Conservation (phyloP, 2,888 invertebrate genomes). For the Pseudoips prasinana region DNA sequence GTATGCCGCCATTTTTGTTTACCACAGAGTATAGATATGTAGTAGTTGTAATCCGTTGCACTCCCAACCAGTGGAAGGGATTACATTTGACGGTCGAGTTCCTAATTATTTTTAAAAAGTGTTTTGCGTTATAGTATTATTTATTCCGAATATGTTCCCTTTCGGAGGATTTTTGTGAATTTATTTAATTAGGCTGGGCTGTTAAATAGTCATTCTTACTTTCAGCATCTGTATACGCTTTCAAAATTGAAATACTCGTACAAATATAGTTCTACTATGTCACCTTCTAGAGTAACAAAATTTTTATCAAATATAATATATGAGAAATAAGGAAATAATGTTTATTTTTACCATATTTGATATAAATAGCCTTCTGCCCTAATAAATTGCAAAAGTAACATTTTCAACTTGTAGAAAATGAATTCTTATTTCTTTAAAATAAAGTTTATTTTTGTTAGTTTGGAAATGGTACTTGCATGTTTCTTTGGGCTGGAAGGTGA, state of each 20-base stretch:
- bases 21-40: slow-evolving; percentile 8
- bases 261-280: slow-evolving; percentile 63
- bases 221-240: slow-evolving; percentile 8
- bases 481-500: too few relatives aligned
- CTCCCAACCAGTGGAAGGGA: slow-evolving; percentile 53
- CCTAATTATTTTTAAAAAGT: slow-evolving; percentile 38
- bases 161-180: too few relatives aligned
- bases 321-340: slow-evolving; percentile 37
- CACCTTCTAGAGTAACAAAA: slow-evolving; percentile 64
- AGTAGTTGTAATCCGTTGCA: slow-evolving; percentile 39
- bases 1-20: neutral
- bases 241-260: slow-evolving; percentile 42
- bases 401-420: too few relatives aligned
- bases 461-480: too few relatives aligned
- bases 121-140: too few relatives aligned
- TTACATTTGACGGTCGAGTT: slow-evolving; percentile 48
- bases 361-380: slow-evolving; percentile 13
- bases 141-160: too few relatives aligned
- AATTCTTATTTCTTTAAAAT: too few relatives aligned
- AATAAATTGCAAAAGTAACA: too few relatives aligned
- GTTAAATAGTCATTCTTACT: neutral
- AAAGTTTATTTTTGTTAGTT: too few relatives aligned
- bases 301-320: slow-evolving; percentile 37
- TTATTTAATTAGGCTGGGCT: too few relatives aligned
- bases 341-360: slow-evolving; percentile 51